A percentile compares a stretch with the other conserved stretches of the same genome.
These are phyloP conservation scores for Poeciliopsis occidentalis DNA, from an alignment of 2,113 vertebrate genomes.

Conservation along the genomic window DNA sequence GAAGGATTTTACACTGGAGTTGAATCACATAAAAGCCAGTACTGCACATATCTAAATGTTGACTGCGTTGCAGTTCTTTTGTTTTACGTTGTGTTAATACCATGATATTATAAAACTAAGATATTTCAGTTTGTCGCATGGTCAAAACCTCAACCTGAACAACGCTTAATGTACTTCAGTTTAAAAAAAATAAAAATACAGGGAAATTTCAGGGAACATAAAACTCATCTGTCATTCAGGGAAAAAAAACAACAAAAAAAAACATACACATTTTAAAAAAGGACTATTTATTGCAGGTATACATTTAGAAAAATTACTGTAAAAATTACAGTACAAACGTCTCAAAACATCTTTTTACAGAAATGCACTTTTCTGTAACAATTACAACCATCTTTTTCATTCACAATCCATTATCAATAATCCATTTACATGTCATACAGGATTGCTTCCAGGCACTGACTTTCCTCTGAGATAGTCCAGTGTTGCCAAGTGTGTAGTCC, in stretches of 20 bases:
- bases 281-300: constrained; percentile 69
- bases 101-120: too few species aligned
- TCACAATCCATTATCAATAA: constrained; percentile 35
- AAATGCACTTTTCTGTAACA: constrained; percentile 32
- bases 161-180: too few species aligned
- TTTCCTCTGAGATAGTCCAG: constrained; percentile 25
- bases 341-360: constrained; percentile 18
- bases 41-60: too few species aligned
- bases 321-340: constrained; percentile 33
- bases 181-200: too few species aligned
- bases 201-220: background rate
- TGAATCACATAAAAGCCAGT: too few species aligned
- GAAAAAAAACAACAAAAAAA: background rate
- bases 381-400: constrained; percentile 24
- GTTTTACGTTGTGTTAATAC: too few species aligned
- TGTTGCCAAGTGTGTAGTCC: constrained; percentile 45
- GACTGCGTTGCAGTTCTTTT: too few species aligned
- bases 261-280: constrained; percentile 29
- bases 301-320: constrained; percentile 73
- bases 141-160: too few species aligned
- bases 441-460: constrained; percentile 38
- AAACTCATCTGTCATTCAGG: background rate
- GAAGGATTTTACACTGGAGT: too few species aligned
- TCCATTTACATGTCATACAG: constrained; percentile 39
- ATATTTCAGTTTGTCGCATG: too few species aligned